A percentile compares a stretch with the other conserved stretches of the same genome.
Evolutionary conservation across 1,140 invertebrate genomes (phyloP).

Genomic region (Rhynchophorus ferrugineus): DNA sequence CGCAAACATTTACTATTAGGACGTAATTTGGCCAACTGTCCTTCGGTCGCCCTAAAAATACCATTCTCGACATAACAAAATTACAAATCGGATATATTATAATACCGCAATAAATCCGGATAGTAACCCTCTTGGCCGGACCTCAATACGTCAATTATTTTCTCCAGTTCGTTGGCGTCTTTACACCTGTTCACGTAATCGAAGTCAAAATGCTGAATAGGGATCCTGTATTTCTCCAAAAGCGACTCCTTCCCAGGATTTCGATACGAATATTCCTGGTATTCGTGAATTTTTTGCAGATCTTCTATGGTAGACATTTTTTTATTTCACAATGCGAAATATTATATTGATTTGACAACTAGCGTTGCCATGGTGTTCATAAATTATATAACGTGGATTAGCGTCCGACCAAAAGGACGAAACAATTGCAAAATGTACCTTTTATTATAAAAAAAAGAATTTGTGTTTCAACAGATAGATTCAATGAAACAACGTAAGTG

Average conservation of each 20-base stretch:
- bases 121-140: conserved; percentile 63
- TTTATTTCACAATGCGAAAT: too few relatives aligned
- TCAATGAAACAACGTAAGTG: background rate
- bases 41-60: conserved; percentile 43
- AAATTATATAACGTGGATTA: too few relatives aligned
- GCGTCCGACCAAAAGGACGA: too few relatives aligned
- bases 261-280: conserved; percentile 5
- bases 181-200: conserved; percentile 48
- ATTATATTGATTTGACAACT: background rate
- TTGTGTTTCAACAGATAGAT: background rate
- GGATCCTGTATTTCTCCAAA: conserved; percentile 48
- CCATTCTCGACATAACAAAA: too few relatives aligned
- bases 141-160: conserved; percentile 50
- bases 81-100: too few relatives aligned
- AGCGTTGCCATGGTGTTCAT: background rate
- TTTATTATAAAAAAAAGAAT: background rate
- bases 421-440: background rate
- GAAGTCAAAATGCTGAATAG: conserved; percentile 53
- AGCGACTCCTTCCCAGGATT: conserved; percentile 5
- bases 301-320: conserved; percentile 21
- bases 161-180: conserved; percentile 50
- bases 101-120: conserved; percentile 49
- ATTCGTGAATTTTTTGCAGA: conserved; percentile 10
- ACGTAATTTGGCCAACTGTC: conserved; percentile 45
- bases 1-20: conserved; percentile 49